Evolutionary conservation across 2,888 invertebrate species (phyloP).

Genomic region (Sabatieria punctata): DNA sequence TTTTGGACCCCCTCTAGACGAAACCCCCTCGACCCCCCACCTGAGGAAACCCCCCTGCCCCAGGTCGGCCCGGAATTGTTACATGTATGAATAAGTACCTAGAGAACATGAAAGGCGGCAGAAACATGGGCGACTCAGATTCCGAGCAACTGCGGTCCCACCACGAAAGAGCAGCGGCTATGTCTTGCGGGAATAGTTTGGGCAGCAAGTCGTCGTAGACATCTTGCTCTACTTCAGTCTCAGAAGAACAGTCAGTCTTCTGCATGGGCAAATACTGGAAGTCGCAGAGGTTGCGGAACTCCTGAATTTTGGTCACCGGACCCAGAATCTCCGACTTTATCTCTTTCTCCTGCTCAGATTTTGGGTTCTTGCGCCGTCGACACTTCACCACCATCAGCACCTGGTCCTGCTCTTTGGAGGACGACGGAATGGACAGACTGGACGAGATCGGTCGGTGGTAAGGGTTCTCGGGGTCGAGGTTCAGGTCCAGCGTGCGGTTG

Average conservation of each 20-base stretch:
- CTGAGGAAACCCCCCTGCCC: no score
- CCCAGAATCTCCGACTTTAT: constrained; percentile 2
- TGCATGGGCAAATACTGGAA: constrained; percentile 71
- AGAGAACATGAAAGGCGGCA: constrained; percentile 60
- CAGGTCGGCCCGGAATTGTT: no score
- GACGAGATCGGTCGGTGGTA: constrained; percentile 1
- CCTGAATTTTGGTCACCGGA: constrained; percentile 17
- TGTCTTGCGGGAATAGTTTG: constrained; percentile 18
- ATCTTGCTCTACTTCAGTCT: constrained; percentile 24
- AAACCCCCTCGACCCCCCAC: no score
- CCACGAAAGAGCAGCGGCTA: constrained; percentile 18
- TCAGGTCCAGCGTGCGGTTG: not conserved
- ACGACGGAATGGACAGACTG: no score
- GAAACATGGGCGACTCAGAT: constrained; percentile 43
- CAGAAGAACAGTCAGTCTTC: constrained; percentile 42
- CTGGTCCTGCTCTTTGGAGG: not conserved
- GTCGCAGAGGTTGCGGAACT: constrained; percentile 48
- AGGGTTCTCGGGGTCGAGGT: constrained; percentile 3
- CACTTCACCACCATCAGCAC: not conserved
- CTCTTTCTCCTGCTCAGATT: no score
- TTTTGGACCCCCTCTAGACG: no score
- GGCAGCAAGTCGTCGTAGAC: constrained; percentile 14
- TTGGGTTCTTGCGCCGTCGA: no score
- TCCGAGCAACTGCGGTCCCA: constrained; percentile 10
- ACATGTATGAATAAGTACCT: constrained; percentile 52